phyloP scores from a whole-genome alignment of 2,113 vertebrate genomes.

The Pachycephala philippinensis region DNA sequence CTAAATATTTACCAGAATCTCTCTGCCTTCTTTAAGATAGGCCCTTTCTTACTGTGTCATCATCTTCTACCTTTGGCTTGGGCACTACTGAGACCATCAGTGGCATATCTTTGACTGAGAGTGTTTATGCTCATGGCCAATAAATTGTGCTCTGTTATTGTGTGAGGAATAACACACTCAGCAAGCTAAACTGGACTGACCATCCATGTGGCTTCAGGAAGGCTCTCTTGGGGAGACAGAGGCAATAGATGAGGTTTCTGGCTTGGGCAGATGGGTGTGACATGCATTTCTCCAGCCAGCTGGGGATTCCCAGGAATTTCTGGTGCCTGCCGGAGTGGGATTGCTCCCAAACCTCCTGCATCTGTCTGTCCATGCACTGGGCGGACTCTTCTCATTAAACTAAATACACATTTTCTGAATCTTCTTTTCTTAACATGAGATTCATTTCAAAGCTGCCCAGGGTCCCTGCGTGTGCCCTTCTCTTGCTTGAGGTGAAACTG shows the following conservation, averaged over 20 bases:
- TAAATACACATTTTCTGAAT: fast-evolving
- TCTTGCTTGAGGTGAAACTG: background rate
- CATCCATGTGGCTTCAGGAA: background rate
- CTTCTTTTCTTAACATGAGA: background rate
- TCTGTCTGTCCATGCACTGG: background rate
- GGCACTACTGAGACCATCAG: background rate
- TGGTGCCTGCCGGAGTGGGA: background rate
- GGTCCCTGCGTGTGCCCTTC: fast-evolving
- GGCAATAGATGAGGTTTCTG: background rate
- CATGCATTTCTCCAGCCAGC: background rate
- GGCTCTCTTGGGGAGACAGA: background rate
- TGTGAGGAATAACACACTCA: background rate
- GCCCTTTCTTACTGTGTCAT: background rate
- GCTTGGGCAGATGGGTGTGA: background rate
- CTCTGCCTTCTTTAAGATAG: background rate
- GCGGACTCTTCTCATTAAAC: background rate
- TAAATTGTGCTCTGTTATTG: background rate
- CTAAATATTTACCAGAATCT: background rate
- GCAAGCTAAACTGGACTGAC: background rate
- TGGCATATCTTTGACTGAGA: background rate
- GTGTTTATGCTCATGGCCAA: background rate
- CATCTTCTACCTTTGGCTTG: background rate
- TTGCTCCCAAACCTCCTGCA: background rate
- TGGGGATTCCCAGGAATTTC: background rate
- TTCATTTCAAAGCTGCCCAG: background rate